phyloP scores from a whole-genome alignment of 1,140 invertebrate species.

The Aphelinus certus region DNA sequence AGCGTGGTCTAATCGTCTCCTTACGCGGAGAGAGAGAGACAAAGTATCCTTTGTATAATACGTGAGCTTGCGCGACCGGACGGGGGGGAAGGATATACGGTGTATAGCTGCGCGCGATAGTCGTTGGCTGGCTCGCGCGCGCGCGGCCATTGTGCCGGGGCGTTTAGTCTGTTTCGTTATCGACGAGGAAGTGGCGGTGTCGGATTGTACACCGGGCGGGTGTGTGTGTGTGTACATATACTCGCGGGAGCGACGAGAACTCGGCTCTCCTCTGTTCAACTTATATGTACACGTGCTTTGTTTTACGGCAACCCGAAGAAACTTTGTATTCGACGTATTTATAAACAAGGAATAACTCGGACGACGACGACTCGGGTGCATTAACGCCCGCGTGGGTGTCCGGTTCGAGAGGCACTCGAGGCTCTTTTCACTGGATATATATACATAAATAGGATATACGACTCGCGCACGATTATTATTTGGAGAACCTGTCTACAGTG shows the following conservation, averaged over 20 bases:
- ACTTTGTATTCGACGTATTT: slow-evolving; percentile 36
- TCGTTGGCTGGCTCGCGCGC: neutral
- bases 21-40: no score
- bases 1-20: slow-evolving; percentile 16
- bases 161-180: slow-evolving; percentile 34
- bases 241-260: neutral
- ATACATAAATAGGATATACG: no score
- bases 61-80: no score
- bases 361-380: slow-evolving; percentile 10
- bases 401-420: neutral
- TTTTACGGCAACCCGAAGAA: neutral
- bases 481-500: slow-evolving; percentile 13
- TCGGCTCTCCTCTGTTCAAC: neutral
- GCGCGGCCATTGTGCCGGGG: slow-evolving; percentile 23
- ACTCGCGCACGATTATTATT: neutral
- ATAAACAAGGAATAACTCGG: slow-evolving; percentile 7
- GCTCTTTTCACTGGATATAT: no score
- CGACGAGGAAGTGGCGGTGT: slow-evolving; percentile 38
- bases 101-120: no score
- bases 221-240: neutral
- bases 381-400: neutral
- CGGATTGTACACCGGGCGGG: slow-evolving; percentile 17
- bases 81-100: neutral
- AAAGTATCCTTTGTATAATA: no score
- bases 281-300: neutral